phyloP scores from a whole-genome alignment of 1,140 invertebrate species.

The Heliconius hermathena region DNA sequence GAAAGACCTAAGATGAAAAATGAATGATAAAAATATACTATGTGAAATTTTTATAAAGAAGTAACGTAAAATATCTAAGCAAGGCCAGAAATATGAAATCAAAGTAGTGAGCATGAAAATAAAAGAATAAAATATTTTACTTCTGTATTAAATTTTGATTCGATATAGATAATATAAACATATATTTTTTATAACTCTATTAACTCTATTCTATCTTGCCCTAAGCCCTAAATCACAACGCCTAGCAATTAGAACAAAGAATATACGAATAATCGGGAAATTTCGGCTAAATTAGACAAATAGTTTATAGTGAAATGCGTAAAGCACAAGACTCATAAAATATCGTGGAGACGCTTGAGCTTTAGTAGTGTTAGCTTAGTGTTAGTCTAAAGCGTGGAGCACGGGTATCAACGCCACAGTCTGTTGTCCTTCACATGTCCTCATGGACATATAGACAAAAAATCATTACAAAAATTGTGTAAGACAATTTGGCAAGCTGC shows the following conservation, averaged over 20 bases:
- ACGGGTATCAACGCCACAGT: constrained; percentile 56
- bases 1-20: background rate
- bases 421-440: constrained; percentile 58
- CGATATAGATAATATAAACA: background rate
- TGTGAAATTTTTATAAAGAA: background rate
- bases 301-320: constrained; percentile 19
- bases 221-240: background rate
- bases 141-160: background rate
- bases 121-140: background rate
- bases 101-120: background rate
- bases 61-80: background rate
- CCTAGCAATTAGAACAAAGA: background rate
- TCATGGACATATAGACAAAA: constrained; percentile 43
- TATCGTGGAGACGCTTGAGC: constrained; percentile 20
- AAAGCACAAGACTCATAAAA: constrained; percentile 28
- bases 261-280: background rate
- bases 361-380: constrained; percentile 39
- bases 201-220: background rate
- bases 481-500: background rate
- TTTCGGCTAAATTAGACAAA: background rate
- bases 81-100: constrained; percentile 10
- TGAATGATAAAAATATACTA: background rate
- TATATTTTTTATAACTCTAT: background rate
- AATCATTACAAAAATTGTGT: background rate
- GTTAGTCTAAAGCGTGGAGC: constrained; percentile 57